These are phyloP conservation scores for Lagocephalus sceleratus DNA, from an alignment of 2,797 vertebrate species.

Conservation along the genomic window DNA sequence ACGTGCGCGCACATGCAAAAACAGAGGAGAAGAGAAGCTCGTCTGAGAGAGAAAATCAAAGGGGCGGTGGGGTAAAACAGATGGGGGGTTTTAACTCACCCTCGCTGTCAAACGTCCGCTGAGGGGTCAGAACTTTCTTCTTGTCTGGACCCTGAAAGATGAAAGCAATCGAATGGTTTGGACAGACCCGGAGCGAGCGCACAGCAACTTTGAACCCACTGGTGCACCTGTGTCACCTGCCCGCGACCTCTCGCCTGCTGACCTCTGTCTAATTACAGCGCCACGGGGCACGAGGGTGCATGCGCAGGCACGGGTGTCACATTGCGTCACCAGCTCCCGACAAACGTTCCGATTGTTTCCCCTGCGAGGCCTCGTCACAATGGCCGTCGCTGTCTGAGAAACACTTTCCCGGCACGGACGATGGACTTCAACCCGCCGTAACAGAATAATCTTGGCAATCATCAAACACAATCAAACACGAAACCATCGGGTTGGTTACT, in stretches of 20 bases:
- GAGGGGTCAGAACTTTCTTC: conserved; percentile 82
- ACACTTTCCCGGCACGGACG: conserved; percentile 28
- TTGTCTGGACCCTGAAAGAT: conserved; percentile 67
- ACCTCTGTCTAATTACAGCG: conserved; percentile 45
- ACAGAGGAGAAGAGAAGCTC: not conserved
- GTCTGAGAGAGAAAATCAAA: not conserved
- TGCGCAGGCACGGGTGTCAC: conserved; percentile 24
- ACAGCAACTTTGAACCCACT: conserved; percentile 1
- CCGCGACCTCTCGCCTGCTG: conserved; percentile 29
- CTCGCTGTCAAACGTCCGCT: conserved; percentile 91
- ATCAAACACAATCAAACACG: conserved; percentile 7
- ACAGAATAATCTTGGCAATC: conserved; percentile 14
- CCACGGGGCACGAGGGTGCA: conserved; percentile 19
- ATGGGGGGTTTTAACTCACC: conserved; percentile 74
- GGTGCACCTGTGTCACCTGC: conserved; percentile 29
- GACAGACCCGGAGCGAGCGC: not conserved
- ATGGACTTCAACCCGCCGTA: not conserved
- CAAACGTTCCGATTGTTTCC: conserved; percentile 48
- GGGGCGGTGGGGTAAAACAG: not conserved
- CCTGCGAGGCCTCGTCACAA: conserved; percentile 38
- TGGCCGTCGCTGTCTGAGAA: conserved; percentile 28
- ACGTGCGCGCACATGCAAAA: conserved; percentile 20
- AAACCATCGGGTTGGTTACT: conserved; percentile 6
- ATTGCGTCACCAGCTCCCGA: conserved; percentile 50
- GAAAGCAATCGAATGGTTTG: not conserved